Evolutionary conservation across 2,113 vertebrate species (phyloP), one percentile per base, ranked within the genome.

Genomic region (Puma concolor): DNA sequence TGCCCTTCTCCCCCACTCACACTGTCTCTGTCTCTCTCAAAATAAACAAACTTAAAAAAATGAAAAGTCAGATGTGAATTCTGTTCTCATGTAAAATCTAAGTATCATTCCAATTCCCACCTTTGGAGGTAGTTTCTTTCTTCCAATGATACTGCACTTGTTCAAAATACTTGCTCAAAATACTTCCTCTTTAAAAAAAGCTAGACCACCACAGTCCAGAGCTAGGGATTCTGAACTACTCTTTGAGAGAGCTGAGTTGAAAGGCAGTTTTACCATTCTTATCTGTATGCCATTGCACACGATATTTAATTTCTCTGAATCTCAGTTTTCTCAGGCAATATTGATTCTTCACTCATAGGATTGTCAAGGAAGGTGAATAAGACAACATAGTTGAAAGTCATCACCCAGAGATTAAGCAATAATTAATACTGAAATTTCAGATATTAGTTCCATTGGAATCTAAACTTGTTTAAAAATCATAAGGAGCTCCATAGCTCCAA

Each of bases 91-190:
- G 71, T 69, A 74, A 9, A 76, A 4, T 76, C 17, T 21, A 52
- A 71, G n/a, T 84, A 71, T 48, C 12, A 91, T 63, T 79, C 31
- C 77, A 38, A 4, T 71, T 77, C 11, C 38, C 17, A 72, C 13
- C 25, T 60, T 74, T 64, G 36, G 44, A 64, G 27, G 31, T 36
- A 74, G 4, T 41, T 77, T 57, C 52, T 91, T 88, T 74, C 27
- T 72, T 69, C 60, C 29, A 67, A 1, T 52, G 25, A 93, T 52
- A 12, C 7, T 84, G 23, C 11, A 25, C 25, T 85, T 81, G 9
- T 84, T 91, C 69, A 91, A 48, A 79, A 95, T 31, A 29, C 31
- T 92, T 81, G 15, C 85, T 88, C 71, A 91, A 48, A 74, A 93
- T 33, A 76, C 41, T 48, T 76, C 41, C 41, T 41, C 6, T 41